Conservation (phyloP, 2,797 vertebrate species). For the Pangasius sanitwongsei region DNA sequence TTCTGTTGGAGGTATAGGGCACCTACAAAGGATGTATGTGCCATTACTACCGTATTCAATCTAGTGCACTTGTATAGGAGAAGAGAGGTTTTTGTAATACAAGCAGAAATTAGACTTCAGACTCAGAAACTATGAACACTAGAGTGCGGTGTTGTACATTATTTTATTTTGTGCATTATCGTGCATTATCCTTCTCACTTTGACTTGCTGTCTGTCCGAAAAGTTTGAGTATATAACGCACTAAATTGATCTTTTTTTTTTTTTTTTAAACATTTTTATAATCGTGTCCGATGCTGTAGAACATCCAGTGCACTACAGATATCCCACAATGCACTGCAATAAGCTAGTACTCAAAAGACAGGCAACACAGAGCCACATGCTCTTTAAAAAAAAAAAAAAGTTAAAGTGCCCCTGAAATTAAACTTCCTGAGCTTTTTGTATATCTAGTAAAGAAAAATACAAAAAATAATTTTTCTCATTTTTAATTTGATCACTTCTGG, state of each 20-base stretch:
- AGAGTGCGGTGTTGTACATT: conserved; percentile 41
- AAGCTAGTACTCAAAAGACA: neutral
- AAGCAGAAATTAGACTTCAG: neutral
- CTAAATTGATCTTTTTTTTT: neutral
- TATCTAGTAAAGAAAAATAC: neutral
- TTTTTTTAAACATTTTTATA: neutral
- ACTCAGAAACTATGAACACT: conserved; percentile 10
- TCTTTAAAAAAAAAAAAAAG: neutral
- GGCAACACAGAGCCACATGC: neutral
- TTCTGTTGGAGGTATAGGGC: neutral
- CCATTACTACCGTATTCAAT: neutral
- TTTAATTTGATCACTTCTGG: neutral
- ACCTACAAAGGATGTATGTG: neutral
- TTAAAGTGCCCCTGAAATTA: neutral
- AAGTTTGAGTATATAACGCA: neutral
- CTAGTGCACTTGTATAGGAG: neutral
- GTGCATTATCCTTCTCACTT: neutral
- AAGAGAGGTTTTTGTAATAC: neutral
- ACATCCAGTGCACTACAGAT: neutral
- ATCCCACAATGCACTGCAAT: neutral
- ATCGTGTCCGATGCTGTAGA: neutral
- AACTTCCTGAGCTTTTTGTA: neutral
- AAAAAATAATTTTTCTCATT: neutral
- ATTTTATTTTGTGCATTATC: neutral
- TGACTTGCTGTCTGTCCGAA: neutral